These are phyloP conservation scores for Oligia latruncula DNA, from an alignment of 2,888 invertebrate species.

Conservation along the genomic window DNA sequence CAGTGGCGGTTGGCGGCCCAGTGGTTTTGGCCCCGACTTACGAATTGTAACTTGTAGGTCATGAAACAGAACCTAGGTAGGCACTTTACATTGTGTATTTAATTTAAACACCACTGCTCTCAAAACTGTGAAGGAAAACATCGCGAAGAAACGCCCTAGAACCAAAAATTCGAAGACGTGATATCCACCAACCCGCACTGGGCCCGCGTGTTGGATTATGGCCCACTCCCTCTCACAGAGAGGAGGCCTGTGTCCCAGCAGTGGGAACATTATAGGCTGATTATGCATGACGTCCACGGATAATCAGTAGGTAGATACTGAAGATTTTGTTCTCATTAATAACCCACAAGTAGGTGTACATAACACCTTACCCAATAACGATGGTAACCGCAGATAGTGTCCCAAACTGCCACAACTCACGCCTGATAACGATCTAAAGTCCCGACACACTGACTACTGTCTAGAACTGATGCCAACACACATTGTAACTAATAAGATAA, in stretches of 20 bases:
- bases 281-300: neutral
- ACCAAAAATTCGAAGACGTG: too few relatives aligned
- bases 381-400: constrained; percentile 26
- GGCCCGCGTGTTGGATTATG: too few relatives aligned
- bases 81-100: too few relatives aligned
- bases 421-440: constrained; percentile 37
- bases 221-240: neutral
- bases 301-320: neutral
- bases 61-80: too few relatives aligned
- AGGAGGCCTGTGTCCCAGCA: neutral
- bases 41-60: too few relatives aligned
- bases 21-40: too few relatives aligned
- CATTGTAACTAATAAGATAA: constrained; percentile 43
- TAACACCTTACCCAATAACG: constrained; percentile 33
- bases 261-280: neutral
- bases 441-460: constrained; percentile 37
- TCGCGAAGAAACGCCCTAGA: too few relatives aligned
- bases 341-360: constrained; percentile 3
- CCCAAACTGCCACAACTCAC: constrained; percentile 46
- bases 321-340: neutral
- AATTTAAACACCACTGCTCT: too few relatives aligned
- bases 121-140: too few relatives aligned
- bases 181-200: too few relatives aligned
- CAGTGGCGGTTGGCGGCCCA: too few relatives aligned
- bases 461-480: constrained; percentile 38